Percentiles rank a stretch among this genome's conserved stretches.
phyloP scores from a whole-genome alignment of 1,140 invertebrate species.

The Anoplolepis gracilipes region DNA sequence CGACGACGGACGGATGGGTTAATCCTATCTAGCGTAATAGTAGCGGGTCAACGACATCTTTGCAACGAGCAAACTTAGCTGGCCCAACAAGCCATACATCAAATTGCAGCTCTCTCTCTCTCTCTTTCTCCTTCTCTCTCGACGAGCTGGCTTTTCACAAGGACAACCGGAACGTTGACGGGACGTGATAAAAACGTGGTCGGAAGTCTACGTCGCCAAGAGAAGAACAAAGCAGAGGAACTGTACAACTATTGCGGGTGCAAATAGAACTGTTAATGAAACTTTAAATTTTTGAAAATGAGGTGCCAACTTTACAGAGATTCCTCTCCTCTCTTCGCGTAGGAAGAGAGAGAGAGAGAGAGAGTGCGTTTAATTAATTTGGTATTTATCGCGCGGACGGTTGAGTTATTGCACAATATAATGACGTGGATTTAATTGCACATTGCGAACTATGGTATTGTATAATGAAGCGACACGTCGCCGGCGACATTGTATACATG shows the following conservation, averaged over 20 bases:
- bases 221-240: conserved; percentile 45
- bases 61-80: conserved; percentile 59
- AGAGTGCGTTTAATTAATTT: conserved; percentile 65
- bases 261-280: no score
- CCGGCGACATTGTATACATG: not conserved
- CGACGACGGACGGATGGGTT: conserved; percentile 37
- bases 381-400: conserved; percentile 48
- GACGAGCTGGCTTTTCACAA: conserved; percentile 6
- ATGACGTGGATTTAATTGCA: conserved; percentile 56
- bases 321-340: no score
- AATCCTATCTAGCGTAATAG: conserved; percentile 60
- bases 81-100: conserved; percentile 59
- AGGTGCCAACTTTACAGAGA: no score
- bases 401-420: conserved; percentile 33
- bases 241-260: no score
- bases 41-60: conserved; percentile 58
- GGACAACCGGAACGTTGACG: not conserved
- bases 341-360: not conserved
- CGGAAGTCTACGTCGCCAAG: conserved; percentile 37
- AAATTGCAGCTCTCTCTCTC: conserved; percentile 33
- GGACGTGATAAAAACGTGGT: conserved; percentile 37
- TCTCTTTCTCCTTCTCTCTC: not conserved
- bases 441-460: conserved; percentile 43
- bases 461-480: conserved; percentile 51
- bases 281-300: no score